These are phyloP conservation scores for Aphelocoma californica DNA, from an alignment of 2,797 vertebrate species.

Conservation along the genomic window DNA sequence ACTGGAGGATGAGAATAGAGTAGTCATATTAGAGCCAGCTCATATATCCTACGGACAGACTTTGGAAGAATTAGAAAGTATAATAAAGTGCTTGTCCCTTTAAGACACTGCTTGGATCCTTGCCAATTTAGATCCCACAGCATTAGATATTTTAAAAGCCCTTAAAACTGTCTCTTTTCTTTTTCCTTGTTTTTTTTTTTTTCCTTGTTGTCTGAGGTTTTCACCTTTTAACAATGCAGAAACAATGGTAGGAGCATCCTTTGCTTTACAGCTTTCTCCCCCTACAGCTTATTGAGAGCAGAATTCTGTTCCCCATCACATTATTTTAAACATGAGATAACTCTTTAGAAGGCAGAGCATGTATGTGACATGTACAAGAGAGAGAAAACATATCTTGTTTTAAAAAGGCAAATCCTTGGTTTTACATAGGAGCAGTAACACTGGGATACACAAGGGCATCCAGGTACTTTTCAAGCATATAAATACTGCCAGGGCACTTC, in stretches of 20 bases:
- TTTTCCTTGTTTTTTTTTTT: neutral
- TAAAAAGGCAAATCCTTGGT: neutral
- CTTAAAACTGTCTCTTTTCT: constrained; percentile 76
- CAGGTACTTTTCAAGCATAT: constrained; percentile 7
- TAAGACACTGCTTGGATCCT: constrained; percentile 76
- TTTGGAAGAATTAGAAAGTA: constrained; percentile 85
- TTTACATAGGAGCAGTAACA: neutral
- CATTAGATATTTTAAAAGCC: constrained; percentile 80
- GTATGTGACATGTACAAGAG: neutral
- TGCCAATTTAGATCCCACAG: constrained; percentile 75
- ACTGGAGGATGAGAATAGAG: constrained; percentile 83
- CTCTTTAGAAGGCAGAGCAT: neutral
- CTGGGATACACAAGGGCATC: neutral
- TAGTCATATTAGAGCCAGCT: constrained; percentile 83
- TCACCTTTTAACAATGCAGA: constrained; percentile 74
- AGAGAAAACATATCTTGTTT: neutral
- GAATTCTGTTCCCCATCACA: neutral
- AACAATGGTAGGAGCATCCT: constrained; percentile 66
- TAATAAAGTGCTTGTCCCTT: constrained; percentile 82
- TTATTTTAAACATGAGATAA: neutral
- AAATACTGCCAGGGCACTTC: constrained; percentile 20
- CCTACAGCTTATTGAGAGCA: constrained; percentile 20
- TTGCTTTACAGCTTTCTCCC: constrained; percentile 59
- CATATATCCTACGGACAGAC: constrained; percentile 85
- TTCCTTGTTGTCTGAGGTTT: constrained; percentile 40